Percentiles rank a stretch among this genome's conserved stretches.
These are phyloP conservation scores for Phasia obesa DNA, from an alignment of 2,888 invertebrate species.

Conservation along the genomic window DNA sequence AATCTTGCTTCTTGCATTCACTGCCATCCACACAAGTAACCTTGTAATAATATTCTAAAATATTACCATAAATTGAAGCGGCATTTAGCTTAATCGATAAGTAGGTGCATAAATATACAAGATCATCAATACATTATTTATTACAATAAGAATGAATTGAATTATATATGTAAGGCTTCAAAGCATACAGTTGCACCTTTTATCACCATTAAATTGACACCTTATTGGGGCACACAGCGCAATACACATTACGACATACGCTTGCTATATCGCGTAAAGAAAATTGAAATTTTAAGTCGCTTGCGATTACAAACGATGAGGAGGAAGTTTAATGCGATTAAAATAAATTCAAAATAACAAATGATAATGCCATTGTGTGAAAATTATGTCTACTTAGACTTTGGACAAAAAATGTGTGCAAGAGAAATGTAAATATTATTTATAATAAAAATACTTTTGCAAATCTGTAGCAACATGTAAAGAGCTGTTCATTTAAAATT, in stretches of 20 bases:
- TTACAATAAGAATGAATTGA: conserved; percentile 22
- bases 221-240: conserved; percentile 73
- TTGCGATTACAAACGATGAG: conserved; percentile 33
- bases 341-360: conserved; percentile 76
- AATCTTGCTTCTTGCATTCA: background rate
- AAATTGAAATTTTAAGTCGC: conserved; percentile 36
- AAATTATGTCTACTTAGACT: conserved; percentile 65
- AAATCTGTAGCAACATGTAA: background rate
- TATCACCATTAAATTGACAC: conserved; percentile 80
- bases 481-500: background rate
- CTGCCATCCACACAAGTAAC: conserved; percentile 38
- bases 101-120: conserved; percentile 38
- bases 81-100: conserved; percentile 56
- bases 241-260: background rate
- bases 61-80: conserved; percentile 55
- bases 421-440: conserved; percentile 12
- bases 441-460: background rate
- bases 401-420: conserved; percentile 31
- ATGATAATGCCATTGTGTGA: conserved; percentile 74
- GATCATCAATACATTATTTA: conserved; percentile 49
- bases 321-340: conserved; percentile 64
- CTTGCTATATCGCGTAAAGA: background rate
- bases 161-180: conserved; percentile 23
- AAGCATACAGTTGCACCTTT: conserved; percentile 74
- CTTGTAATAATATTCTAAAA: conserved; percentile 64